phyloP scores from a whole-genome alignment of 2,797 vertebrate genomes.

The Clarias pachynema region DNA sequence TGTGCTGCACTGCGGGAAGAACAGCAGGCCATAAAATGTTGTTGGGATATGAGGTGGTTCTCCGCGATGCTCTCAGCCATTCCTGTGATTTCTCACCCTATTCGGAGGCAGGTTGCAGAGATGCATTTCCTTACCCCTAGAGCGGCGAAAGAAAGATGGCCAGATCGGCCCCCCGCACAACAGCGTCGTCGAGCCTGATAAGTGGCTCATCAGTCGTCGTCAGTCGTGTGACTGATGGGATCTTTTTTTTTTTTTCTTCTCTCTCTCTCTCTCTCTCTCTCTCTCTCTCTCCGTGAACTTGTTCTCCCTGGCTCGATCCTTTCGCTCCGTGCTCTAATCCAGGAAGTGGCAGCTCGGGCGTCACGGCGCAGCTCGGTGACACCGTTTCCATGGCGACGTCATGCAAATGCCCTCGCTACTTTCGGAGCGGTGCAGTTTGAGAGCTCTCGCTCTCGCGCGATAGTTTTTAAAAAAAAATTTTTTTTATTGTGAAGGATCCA shows the following conservation, averaged over 20 bases:
- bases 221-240: background rate
- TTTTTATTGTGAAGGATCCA: background rate
- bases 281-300: background rate
- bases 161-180: conserved; percentile 1
- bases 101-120: conserved; percentile 28
- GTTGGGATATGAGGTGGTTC: background rate
- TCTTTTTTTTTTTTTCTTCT: background rate
- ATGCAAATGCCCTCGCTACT: conserved; percentile 41
- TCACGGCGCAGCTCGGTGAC: conserved; percentile 37
- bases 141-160: conserved; percentile 23
- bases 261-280: too few species aligned
- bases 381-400: conserved; percentile 41
- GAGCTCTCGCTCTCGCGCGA: background rate
- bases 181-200: conserved; percentile 23
- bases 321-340: conserved; percentile 42
- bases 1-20: background rate
- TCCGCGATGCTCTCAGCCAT: background rate
- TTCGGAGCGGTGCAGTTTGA: conserved; percentile 10
- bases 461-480: too few species aligned
- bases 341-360: conserved; percentile 44
- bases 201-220: background rate
- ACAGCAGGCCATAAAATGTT: background rate
- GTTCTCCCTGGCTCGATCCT: conserved; percentile 37
- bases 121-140: conserved; percentile 36
- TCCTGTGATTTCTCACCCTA: conserved; percentile 22